Evolutionary conservation across 2,113 vertebrate species (phyloP).

Genomic region (Synchiropus splendidus): DNA sequence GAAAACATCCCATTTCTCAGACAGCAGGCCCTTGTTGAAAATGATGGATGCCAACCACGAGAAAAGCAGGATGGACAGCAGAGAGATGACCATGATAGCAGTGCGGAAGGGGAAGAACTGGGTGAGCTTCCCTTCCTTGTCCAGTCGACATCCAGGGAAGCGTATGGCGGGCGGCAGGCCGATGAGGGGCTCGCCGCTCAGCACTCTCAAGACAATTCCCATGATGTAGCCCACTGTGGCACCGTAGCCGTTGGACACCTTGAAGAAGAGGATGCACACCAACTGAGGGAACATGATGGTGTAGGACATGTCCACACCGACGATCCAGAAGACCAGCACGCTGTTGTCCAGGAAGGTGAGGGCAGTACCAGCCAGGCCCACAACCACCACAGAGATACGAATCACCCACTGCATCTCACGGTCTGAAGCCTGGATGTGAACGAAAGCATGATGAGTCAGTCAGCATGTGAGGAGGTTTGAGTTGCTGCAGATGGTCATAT

Average conservation of each 20-base stretch:
- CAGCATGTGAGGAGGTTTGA: too few relatives aligned
- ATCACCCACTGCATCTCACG: slow-evolving; percentile 65
- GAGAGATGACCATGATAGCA: slow-evolving; percentile 16
- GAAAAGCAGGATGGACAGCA: slow-evolving; percentile 36
- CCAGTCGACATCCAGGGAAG: slow-evolving; percentile 47
- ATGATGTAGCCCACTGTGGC: slow-evolving; percentile 49
- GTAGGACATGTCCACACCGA: slow-evolving; percentile 64
- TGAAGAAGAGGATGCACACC: slow-evolving; percentile 49
- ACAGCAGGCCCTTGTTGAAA: slow-evolving; percentile 58
- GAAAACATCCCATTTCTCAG: slow-evolving; percentile 56
- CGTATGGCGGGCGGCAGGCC: slow-evolving; percentile 45
- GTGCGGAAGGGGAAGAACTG: slow-evolving; percentile 21
- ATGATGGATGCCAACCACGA: slow-evolving; percentile 49
- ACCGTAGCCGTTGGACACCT: slow-evolving; percentile 64
- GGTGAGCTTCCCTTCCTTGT: slow-evolving; percentile 10
- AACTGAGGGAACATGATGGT: slow-evolving; percentile 70
- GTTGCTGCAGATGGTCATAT: too few relatives aligned
- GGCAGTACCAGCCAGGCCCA: slow-evolving; percentile 49
- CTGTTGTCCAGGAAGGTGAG: slow-evolving; percentile 61
- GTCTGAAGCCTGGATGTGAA: slow-evolving; percentile 59
- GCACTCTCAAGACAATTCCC: slow-evolving; percentile 55
- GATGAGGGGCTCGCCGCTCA: slow-evolving; percentile 62
- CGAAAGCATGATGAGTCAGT: background rate
- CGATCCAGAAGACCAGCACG: slow-evolving; percentile 67
- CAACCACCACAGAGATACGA: slow-evolving; percentile 56